Evolutionary conservation across 2,888 invertebrate genomes (phyloP).

Genomic region (Acleris laterana): DNA sequence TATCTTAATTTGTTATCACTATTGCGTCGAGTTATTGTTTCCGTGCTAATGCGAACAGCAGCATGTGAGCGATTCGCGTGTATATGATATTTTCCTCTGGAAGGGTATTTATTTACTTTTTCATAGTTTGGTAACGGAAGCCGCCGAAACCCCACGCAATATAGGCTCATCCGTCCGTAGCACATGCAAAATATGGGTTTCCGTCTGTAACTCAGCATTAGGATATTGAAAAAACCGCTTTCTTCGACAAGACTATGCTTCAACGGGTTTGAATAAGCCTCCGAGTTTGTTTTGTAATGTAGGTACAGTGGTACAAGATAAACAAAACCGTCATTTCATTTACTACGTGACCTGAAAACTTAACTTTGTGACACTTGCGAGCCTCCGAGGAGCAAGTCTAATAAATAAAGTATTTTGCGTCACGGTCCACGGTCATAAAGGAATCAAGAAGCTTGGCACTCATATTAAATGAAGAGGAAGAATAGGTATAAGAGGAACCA

Average conservation of each 20-base stretch:
- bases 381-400: constrained; percentile 12
- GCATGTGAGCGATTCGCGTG: constrained; percentile 10
- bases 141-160: constrained; percentile 29
- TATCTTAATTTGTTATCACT: not conserved
- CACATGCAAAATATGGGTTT: constrained; percentile 36
- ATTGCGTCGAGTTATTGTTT: constrained; percentile 10
- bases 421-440: constrained; percentile 26
- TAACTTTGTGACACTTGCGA: constrained; percentile 9
- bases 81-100: constrained; percentile 1
- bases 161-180: constrained; percentile 16
- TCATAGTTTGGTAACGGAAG: constrained; percentile 15
- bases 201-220: constrained; percentile 1
- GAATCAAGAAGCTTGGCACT: constrained; percentile 36
- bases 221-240: not conserved
- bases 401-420: constrained; percentile 22
- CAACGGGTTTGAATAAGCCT: too few species aligned
- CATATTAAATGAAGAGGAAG: constrained; percentile 41
- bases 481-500: constrained; percentile 25
- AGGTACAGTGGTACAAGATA: constrained; percentile 4
- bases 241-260: not conserved
- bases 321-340: constrained; percentile 30
- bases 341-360: constrained; percentile 28
- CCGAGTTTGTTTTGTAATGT: constrained; percentile 5
- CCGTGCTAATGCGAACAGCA: constrained; percentile 9
- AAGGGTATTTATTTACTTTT: constrained; percentile 9